phyloP scores from a whole-genome alignment of 2,797 vertebrate genomes.

The Uromys caudimaculatus region DNA sequence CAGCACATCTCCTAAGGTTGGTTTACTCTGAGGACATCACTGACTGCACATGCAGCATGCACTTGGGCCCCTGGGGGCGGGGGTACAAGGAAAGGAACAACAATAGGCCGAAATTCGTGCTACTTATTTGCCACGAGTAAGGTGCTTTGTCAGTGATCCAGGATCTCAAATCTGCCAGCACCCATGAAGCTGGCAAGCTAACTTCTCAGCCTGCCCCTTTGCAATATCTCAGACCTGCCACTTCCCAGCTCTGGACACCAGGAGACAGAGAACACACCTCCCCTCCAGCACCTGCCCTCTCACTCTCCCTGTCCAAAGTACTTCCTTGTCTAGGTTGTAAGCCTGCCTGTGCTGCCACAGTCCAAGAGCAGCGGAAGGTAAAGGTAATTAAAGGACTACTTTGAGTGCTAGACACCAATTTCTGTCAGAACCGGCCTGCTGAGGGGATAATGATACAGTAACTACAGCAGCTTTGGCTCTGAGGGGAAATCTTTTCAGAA shows the following conservation, averaged over 20 bases:
- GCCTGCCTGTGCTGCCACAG: not conserved
- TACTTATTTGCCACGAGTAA: not conserved
- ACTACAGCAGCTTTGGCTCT: conserved; percentile 54
- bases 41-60: not conserved
- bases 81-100: not conserved
- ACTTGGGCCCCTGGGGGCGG: not conserved
- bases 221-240: conserved; percentile 17
- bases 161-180: not conserved
- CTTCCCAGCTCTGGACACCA: conserved; percentile 22
- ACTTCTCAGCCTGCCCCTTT: not conserved
- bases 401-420: conserved; percentile 75
- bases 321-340: conserved; percentile 61
- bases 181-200: conserved; percentile 5
- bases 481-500: conserved; percentile 60
- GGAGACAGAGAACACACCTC: not conserved
- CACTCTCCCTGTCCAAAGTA: not conserved
- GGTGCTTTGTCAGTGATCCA: not conserved
- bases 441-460: conserved; percentile 67
- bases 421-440: conserved; percentile 71
- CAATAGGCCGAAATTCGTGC: not conserved
- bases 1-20: conserved; percentile 20
- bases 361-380: conserved; percentile 60
- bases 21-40: not conserved
- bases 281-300: conserved; percentile 6
- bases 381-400: conserved; percentile 76